A percentile compares a stretch with the other conserved stretches of the same genome.
These are phyloP conservation scores for Lepisosteus oculatus DNA, from an alignment of 2,113 vertebrate genomes.

Conservation along the genomic window DNA sequence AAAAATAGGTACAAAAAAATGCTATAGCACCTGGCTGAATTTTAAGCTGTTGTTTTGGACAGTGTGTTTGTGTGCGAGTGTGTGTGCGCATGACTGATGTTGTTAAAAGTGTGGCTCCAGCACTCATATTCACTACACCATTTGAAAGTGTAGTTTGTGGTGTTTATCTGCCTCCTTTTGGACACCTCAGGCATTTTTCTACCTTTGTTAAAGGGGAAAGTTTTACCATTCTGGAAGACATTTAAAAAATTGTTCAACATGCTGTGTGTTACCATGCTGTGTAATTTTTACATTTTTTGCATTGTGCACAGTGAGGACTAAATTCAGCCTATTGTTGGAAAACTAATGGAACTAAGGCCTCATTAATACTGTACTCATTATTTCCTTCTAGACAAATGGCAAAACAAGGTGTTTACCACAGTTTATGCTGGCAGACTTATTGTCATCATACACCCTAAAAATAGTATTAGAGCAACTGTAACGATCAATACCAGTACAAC, in stretches of 20 bases:
- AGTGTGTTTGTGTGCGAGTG: constrained; percentile 30
- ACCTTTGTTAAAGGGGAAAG: constrained; percentile 42
- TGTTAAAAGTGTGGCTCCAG: constrained; percentile 70
- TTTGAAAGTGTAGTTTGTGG: constrained; percentile 52
- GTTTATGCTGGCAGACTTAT: too few relatives aligned
- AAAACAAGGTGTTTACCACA: too few relatives aligned
- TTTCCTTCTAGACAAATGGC: too few relatives aligned
- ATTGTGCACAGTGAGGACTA: too few relatives aligned
- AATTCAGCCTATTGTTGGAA: too few relatives aligned
- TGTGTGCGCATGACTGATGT: constrained; percentile 50
- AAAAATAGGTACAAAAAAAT: not conserved
- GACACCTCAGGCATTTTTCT: constrained; percentile 58
- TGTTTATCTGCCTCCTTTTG: constrained; percentile 67
- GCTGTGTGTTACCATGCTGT: constrained; percentile 18
- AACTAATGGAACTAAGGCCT: too few relatives aligned
- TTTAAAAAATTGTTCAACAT: constrained; percentile 35
- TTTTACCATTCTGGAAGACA: constrained; percentile 38
- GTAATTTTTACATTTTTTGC: too few relatives aligned
- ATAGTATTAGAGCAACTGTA: too few relatives aligned
- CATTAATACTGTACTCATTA: too few relatives aligned
- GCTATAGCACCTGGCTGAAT: not conserved
- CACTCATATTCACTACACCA: constrained; percentile 71
- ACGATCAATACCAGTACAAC: too few relatives aligned
- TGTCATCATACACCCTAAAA: too few relatives aligned
- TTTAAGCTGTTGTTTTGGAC: not conserved